Base-by-base conservation (phyloP, 2,888 invertebrate genomes). In the Craniophora ligustri region DNA sequence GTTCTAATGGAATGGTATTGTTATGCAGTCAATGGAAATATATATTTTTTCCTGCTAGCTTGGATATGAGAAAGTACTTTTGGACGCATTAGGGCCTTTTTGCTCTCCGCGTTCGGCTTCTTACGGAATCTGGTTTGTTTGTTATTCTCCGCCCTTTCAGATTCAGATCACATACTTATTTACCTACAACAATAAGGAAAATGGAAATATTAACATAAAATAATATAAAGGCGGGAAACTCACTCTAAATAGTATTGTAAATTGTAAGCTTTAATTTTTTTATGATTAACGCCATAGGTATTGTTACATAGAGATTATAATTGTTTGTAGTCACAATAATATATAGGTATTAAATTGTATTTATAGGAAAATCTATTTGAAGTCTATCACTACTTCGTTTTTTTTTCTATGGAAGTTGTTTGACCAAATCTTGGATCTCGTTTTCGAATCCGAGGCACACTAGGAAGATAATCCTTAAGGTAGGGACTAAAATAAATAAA, bases 1-100 rank as follows among this genome's bases (percentile, higher is more conserved):
- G 32, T 67, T 19, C 38, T 68, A 68, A 72, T 63, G 69, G 47
- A 63, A 36, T 28, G 18, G 40, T 58, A 69, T 68, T 72, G 57
- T 63, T 47, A 49, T 60, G 67, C 38, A 71, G 36, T 48, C 65
- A 48, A 34, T 19, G 36, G 18, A 56, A 56, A 68, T 36, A 68
- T 28, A 50, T 32, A 28, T 53, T 39, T 42, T 46, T 64, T 45
- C 32, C 47, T 44, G 41, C 11, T 38, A 46, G 30, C 36, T 57
- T 18, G 34, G 40, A 48, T 40, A 64, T 64, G 32, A 70, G 65
- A 45, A 36, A 48, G 47, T 57, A 41, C 32, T 57, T 36, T 48
- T 48, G 15, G 32, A 30, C 32, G 32, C 44, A 32, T 48, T 41
- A 38, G 26, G 34, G 10, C 11, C 32, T 44, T 55, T 26, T 39